A percentile compares a stretch with the other conserved stretches of the same genome.
Evolutionary conservation across 2,113 vertebrate genomes (phyloP).

Genomic region (Rhagologus leucostigma): DNA sequence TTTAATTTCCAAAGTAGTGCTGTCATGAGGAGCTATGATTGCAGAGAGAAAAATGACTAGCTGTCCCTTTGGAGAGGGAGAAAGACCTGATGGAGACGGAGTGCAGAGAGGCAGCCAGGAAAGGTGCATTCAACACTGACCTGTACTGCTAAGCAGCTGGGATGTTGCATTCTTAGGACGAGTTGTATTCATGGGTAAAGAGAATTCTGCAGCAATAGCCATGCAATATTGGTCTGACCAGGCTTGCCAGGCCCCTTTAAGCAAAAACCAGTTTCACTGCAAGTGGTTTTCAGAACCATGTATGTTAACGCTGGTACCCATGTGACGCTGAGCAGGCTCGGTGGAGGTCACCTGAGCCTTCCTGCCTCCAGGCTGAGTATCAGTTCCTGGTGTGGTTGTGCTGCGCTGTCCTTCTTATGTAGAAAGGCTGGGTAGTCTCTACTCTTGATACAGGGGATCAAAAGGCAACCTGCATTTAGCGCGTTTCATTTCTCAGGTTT

Average conservation of each 20-base stretch:
- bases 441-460: not conserved
- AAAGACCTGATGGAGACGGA: not conserved
- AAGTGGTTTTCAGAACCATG: not conserved
- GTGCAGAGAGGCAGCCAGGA: not conserved
- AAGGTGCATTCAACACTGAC: not conserved
- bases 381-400: not conserved
- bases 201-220: not conserved
- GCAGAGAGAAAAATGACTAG: not conserved
- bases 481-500: not conserved
- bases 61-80: not conserved
- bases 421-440: not conserved
- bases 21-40: not conserved
- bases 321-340: accelerated
- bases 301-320: not conserved
- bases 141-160: not conserved
- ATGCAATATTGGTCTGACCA: not conserved
- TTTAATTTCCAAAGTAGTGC: not conserved
- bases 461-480: not conserved
- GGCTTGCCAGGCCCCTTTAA: not conserved
- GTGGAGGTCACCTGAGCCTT: not conserved
- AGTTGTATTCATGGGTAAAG: not conserved
- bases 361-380: not conserved
- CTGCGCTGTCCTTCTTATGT: not conserved
- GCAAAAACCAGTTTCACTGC: not conserved
- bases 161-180: not conserved